Evolutionary conservation across 2,113 vertebrate species (phyloP).

Genomic region (Gambusia holbrooki): DNA sequence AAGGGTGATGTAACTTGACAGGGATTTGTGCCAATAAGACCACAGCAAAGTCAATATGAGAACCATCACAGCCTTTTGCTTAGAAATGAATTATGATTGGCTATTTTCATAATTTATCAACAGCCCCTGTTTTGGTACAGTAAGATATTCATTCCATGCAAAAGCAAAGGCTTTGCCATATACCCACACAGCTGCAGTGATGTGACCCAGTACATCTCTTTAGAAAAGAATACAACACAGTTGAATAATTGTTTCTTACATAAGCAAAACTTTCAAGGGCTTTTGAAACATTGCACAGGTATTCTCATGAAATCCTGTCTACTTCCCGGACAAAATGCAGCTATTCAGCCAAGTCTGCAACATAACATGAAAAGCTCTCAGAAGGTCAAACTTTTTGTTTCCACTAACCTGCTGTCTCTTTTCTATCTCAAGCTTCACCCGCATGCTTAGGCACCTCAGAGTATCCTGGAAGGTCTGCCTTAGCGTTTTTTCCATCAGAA

Average conservation of each 20-base stretch:
- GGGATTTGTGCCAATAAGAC: constrained; percentile 55
- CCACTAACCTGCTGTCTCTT: constrained; percentile 93
- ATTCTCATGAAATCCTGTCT: not conserved
- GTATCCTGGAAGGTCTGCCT: constrained; percentile 92
- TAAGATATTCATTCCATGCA: constrained; percentile 3
- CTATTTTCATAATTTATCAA: constrained; percentile 22
- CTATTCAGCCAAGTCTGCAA: not conserved
- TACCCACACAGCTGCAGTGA: not conserved
- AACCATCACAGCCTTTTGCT: constrained; percentile 38
- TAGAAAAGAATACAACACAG: not conserved
- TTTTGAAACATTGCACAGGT: not conserved
- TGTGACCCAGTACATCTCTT: not conserved
- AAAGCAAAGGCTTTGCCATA: not conserved
- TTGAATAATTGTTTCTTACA: not conserved
- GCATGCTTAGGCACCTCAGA: constrained; percentile 88
- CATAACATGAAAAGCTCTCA: not conserved
- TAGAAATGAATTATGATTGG: constrained; percentile 19
- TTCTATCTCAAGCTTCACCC: constrained; percentile 93
- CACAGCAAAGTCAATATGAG: constrained; percentile 42
- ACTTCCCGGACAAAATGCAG: not conserved
- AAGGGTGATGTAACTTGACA: constrained; percentile 51
- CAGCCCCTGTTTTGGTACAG: constrained; percentile 16
- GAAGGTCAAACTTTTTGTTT: not conserved
- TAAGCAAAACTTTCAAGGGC: not conserved
- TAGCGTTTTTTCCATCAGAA: constrained; percentile 92